Base-by-base conservation (phyloP, 2,888 invertebrate genomes). In the Rhingia campestris region DNA sequence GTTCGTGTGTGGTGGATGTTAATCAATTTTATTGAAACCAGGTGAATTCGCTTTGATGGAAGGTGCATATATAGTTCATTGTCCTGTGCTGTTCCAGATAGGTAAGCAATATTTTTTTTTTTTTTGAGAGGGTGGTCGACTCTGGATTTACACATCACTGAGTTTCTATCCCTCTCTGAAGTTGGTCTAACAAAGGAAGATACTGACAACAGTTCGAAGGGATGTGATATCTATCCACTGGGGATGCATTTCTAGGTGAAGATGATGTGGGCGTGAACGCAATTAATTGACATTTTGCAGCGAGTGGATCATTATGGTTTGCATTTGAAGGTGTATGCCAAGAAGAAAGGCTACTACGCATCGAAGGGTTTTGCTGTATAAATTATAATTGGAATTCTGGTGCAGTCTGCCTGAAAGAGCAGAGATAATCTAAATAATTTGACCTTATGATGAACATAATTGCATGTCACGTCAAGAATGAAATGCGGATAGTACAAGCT, bases 31-130 rank as follows among this genome's bases (percentile, higher is more conserved):
- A 59, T 53, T 51, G 51, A 53, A 81, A 54, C 59, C 41, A 56
- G 61, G 54, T 72, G 32, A 67, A 53, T 43, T 51, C 51, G 7
- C 49, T 58, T 72, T 64, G 47, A 30, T 9, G 33, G 51, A 32
- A 69, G 32, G 30, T 56, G 54, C 56, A 79, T 58, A 14, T 37
- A 30, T 9, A 69, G 82, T 79, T 82, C 67, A 74, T 79, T 73
- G 73, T 22, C 73, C 82, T 82, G 43, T 73, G 51, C 41, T 51
- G 35, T 82, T 79, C 45, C 69, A 58, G 63, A n/a, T 53, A 10
- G 45, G 22, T 79, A 45, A 22, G 63, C 73, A 79, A 30, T 22
- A 2, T 22, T 22, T 22, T 22, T 22, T 22, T 22, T 22, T 22
- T 22, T 22, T 72, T 53, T 30, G 22, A n/a, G 6, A 33, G 43